Evolutionary conservation across 1,140 invertebrate genomes (phyloP).

Genomic region (Habropoda laboriosa): DNA sequence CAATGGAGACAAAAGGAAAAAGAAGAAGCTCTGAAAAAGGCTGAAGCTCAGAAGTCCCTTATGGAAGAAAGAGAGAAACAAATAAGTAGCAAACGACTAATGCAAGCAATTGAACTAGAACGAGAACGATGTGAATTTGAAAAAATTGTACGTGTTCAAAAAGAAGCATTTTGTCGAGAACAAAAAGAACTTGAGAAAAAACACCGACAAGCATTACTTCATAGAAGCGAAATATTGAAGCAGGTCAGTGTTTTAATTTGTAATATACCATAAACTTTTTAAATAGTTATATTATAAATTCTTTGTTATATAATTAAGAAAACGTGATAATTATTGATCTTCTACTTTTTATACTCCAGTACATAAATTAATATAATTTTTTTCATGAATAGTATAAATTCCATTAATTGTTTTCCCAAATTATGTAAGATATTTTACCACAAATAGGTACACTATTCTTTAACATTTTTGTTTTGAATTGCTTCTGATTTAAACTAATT

Average conservation of each 20-base stretch:
- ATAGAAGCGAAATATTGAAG: slow-evolving; percentile 77
- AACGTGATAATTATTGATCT: not conserved
- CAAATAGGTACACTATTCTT: too few species aligned
- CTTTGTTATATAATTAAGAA: too few species aligned
- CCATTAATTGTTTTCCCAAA: too few species aligned
- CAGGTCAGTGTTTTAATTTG: slow-evolving; percentile 63
- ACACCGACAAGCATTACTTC: slow-evolving; percentile 63
- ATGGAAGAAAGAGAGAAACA: slow-evolving; percentile 79
- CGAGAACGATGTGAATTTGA: slow-evolving; percentile 84
- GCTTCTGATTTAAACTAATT: too few species aligned
- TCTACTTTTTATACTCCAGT: not conserved
- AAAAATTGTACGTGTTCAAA: slow-evolving; percentile 80
- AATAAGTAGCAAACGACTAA: slow-evolving; percentile 80
- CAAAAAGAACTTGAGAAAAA: slow-evolving; percentile 77
- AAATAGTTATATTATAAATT: not conserved
- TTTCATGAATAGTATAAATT: too few species aligned
- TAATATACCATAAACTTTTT: not conserved
- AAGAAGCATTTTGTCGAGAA: slow-evolving; percentile 75
- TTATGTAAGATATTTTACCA: too few species aligned
- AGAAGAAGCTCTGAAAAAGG: slow-evolving; percentile 79
- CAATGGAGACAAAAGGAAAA: slow-evolving; percentile 82
- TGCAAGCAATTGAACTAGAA: slow-evolving; percentile 84
- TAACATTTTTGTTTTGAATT: not conserved
- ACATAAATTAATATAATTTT: too few species aligned
- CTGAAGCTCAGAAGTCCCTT: slow-evolving; percentile 81